These are phyloP conservation scores for Heliconius erato DNA, from an alignment of 2,888 invertebrate genomes.

Conservation along the genomic window DNA sequence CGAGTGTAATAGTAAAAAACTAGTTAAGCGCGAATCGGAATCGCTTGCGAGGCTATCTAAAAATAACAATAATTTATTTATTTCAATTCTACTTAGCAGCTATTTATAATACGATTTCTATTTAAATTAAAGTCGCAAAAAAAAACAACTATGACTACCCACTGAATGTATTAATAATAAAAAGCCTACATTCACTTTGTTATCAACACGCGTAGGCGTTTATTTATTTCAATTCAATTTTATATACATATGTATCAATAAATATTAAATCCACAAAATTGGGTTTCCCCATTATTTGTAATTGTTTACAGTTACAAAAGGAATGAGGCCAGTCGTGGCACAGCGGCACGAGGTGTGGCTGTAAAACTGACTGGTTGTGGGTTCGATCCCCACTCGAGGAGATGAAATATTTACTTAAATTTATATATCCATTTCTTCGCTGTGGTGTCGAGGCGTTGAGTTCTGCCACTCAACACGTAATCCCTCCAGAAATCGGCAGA, in stretches of 20 bases:
- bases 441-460: too few species aligned
- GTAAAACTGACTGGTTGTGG: too few species aligned
- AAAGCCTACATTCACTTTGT: slow-evolving; percentile 1
- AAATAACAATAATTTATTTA: neutral
- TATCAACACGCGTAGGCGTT: slow-evolving; percentile 19
- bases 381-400: too few species aligned
- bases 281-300: slow-evolving; percentile 47
- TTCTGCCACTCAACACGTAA: too few species aligned
- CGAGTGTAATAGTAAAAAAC: too few species aligned
- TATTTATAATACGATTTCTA: neutral
- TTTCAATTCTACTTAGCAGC: neutral
- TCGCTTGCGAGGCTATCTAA: too few species aligned
- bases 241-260: slow-evolving; percentile 40
- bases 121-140: neutral
- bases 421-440: too few species aligned
- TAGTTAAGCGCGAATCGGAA: too few species aligned
- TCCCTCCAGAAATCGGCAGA: too few species aligned
- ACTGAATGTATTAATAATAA: neutral
- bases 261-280: slow-evolving; percentile 34
- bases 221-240: slow-evolving; percentile 34
- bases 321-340: neutral
- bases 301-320: slow-evolving; percentile 56
- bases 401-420: too few species aligned
- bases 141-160: neutral
- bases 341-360: too few species aligned